Conservation (phyloP, 2,797 vertebrate species). For the Sphenodon punctatus region DNA sequence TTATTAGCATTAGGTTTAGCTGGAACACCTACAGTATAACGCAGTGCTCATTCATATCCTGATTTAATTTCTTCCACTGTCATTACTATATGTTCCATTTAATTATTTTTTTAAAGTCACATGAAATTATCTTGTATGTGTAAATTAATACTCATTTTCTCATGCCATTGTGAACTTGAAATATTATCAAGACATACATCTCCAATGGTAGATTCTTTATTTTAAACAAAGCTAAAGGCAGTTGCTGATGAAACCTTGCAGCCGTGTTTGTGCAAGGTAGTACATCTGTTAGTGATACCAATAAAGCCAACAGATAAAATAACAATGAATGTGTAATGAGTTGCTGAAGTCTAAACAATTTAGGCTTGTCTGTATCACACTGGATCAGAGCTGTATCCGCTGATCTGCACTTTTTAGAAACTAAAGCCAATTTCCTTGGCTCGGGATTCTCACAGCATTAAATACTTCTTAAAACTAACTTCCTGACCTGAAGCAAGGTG, state of each 20-base stretch:
- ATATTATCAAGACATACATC: constrained; percentile 25
- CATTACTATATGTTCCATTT: constrained; percentile 69
- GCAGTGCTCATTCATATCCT: constrained; percentile 75
- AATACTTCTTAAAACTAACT: constrained; percentile 65
- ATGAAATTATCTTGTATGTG: constrained; percentile 68
- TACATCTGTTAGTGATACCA: background rate
- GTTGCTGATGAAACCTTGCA: background rate
- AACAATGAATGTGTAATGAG: constrained; percentile 51
- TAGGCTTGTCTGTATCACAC: background rate
- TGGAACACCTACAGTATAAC: constrained; percentile 68
- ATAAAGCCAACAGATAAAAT: constrained; percentile 23
- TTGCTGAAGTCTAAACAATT: constrained; percentile 29
- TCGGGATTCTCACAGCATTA: constrained; percentile 51
- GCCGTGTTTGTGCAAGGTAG: background rate
- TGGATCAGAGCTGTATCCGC: constrained; percentile 27
- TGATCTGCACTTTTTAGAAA: constrained; percentile 64
- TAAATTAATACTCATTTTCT: constrained; percentile 69
- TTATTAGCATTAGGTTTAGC: constrained; percentile 66
- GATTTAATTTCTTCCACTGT: constrained; percentile 78
- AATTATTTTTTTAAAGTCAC: constrained; percentile 69
- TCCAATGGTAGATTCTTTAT: constrained; percentile 39
- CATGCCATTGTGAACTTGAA: constrained; percentile 54
- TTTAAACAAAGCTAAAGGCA: constrained; percentile 55
- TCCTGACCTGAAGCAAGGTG: constrained; percentile 59
- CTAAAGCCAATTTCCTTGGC: constrained; percentile 70